These are phyloP conservation scores for Beris morrisii DNA, from an alignment of 2,888 invertebrate species.

Conservation along the genomic window DNA sequence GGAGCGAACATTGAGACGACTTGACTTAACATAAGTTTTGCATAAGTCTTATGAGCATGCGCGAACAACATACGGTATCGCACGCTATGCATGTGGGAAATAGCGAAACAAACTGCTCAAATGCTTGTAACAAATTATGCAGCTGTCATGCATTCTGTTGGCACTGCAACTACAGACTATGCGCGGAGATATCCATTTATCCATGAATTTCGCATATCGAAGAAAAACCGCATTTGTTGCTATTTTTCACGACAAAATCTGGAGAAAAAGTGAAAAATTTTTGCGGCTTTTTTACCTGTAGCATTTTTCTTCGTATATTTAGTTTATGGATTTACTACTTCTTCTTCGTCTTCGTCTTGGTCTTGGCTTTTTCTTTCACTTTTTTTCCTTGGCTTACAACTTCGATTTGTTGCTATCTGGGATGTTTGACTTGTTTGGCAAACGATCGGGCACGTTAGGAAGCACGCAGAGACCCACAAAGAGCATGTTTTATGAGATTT, in stretches of 20 bases:
- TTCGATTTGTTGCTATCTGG: conserved; percentile 28
- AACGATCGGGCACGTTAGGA: conserved; percentile 26
- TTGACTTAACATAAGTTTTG: conserved; percentile 35
- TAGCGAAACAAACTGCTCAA: conserved; percentile 30
- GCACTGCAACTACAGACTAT: background rate
- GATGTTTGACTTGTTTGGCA: conserved; percentile 35
- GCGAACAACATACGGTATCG: conserved; percentile 37
- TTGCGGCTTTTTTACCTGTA: conserved; percentile 15
- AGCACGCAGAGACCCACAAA: background rate
- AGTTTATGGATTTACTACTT: too few relatives aligned
- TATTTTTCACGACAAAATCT: background rate
- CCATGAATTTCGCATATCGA: background rate
- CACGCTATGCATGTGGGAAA: conserved; percentile 32
- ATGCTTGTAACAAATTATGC: conserved; percentile 40
- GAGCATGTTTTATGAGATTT: conserved; percentile 21
- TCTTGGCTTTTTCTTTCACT: background rate
- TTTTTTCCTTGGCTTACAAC: conserved; percentile 4
- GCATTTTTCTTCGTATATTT: conserved; percentile 17
- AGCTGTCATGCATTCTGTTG: conserved; percentile 38
- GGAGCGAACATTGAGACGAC: conserved; percentile 22
- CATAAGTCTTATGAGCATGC: conserved; percentile 36
- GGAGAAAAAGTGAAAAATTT: conserved; percentile 21
- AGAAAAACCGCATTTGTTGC: conserved; percentile 18
- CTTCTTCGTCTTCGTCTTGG: background rate
- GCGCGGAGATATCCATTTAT: background rate